A percentile compares a stretch with the other conserved stretches of the same genome.
phyloP scores from a whole-genome alignment of 1,140 invertebrate species.

The Cotesia chilonis region DNA sequence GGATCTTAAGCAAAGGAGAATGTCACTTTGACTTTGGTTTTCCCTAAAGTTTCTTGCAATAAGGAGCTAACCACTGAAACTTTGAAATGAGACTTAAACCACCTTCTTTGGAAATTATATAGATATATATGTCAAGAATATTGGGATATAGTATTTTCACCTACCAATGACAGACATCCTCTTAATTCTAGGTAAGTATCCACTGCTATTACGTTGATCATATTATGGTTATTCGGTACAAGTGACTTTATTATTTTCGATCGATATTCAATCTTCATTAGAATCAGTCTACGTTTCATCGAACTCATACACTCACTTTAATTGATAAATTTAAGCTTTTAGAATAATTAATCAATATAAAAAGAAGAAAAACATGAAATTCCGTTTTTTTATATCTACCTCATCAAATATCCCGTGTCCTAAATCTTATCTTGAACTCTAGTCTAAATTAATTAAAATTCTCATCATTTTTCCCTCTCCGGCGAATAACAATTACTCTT shows the following conservation, averaged over 20 bases:
- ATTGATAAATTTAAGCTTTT: too few species aligned
- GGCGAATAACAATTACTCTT: too few species aligned
- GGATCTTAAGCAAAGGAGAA: background rate
- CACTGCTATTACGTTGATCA: conserved; percentile 49
- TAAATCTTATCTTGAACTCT: too few species aligned
- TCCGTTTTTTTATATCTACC: too few species aligned
- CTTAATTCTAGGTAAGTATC: conserved; percentile 49
- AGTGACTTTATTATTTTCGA: conserved; percentile 27
- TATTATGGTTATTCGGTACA: conserved; percentile 38
- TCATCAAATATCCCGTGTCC: too few species aligned
- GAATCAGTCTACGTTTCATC: conserved; percentile 3
- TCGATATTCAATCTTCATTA: conserved; percentile 38
- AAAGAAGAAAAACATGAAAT: too few species aligned
- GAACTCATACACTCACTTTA: background rate
- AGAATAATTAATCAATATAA: too few species aligned
- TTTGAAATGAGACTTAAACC: conserved; percentile 38
- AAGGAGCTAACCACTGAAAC: conserved; percentile 41
- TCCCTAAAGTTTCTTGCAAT: conserved; percentile 28
- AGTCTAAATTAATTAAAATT: too few species aligned
- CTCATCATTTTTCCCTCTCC: too few species aligned
- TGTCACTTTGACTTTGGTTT: conserved; percentile 1
- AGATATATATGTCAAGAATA: background rate
- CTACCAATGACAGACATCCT: conserved; percentile 39
- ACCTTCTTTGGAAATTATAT: background rate
- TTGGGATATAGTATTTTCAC: background rate